A percentile compares a stretch with the other conserved stretches of the same genome.
Conservation (phyloP, 2,797 vertebrate genomes). For the Enoplosus armatus region DNA sequence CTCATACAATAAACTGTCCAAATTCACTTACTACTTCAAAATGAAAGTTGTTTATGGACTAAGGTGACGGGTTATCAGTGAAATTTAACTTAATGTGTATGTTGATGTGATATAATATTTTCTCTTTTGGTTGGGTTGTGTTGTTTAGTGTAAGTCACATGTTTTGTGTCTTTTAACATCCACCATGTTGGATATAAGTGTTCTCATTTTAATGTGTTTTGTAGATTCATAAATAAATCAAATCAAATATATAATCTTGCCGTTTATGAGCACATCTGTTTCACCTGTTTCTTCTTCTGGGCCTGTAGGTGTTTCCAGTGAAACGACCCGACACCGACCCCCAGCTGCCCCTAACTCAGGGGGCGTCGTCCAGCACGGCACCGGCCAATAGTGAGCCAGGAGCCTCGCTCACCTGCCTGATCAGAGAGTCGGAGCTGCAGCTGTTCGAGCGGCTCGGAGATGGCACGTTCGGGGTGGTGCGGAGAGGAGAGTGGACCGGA, state of each 20-base stretch:
- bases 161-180: not conserved
- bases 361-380: slow-evolving; percentile 70
- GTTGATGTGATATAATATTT: not conserved
- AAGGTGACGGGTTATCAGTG: not conserved
- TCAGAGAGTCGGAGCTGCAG: slow-evolving; percentile 93
- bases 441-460: slow-evolving; percentile 96
- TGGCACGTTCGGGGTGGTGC: slow-evolving; percentile 95
- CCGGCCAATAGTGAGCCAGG: slow-evolving; percentile 84
- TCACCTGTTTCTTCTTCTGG: slow-evolving; percentile 50
- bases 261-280: not conserved
- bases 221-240: not conserved
- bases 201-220: not conserved
- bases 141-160: not conserved
- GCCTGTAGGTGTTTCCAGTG: slow-evolving; percentile 93
- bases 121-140: not conserved
- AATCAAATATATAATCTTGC: not conserved
- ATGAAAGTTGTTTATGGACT: too few relatives aligned
- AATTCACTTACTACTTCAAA: too few relatives aligned
- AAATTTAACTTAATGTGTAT: not conserved
- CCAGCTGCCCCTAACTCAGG: slow-evolving; percentile 83
- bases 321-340: slow-evolving; percentile 92
- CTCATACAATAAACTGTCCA: not conserved
- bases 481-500: slow-evolving; percentile 93
- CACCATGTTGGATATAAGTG: not conserved
- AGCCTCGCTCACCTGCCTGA: slow-evolving; percentile 93